phyloP scores from a whole-genome alignment of 2,888 invertebrate species.

The Chouioia cunea region DNA sequence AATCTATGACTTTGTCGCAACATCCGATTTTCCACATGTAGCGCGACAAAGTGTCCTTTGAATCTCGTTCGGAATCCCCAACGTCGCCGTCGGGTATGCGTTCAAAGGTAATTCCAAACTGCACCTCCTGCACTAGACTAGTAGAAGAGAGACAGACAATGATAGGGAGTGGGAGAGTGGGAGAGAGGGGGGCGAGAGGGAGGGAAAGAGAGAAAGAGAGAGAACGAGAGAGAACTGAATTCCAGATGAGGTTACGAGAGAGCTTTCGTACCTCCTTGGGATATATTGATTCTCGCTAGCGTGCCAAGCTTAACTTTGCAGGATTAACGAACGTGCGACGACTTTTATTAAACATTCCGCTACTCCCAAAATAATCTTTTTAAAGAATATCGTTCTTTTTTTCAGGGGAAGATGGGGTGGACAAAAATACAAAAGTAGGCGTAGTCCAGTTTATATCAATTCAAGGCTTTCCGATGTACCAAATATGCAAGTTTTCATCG shows the following conservation, averaged over 20 bases:
- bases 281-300: no score
- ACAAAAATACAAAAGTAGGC: no score
- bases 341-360: no score
- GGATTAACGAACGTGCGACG: no score
- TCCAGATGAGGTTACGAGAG: neutral
- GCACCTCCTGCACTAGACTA: no score
- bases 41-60: no score
- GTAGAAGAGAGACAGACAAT: neutral
- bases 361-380: no score
- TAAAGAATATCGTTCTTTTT: neutral
- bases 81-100: no score
- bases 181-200: neutral
- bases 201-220: neutral
- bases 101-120: conserved; percentile 9
- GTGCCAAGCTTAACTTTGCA: no score
- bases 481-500: conserved; percentile 15
- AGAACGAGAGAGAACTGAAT: neutral
- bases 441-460: conserved; percentile 2
- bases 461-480: conserved; percentile 9
- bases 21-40: no score
- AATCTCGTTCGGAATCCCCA: no score
- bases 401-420: neutral
- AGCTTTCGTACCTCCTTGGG: neutral
- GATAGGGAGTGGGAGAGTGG: neutral
- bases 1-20: no score